phyloP scores from a whole-genome alignment of 1,140 invertebrate genomes.

The Caerostris extrusa region DNA sequence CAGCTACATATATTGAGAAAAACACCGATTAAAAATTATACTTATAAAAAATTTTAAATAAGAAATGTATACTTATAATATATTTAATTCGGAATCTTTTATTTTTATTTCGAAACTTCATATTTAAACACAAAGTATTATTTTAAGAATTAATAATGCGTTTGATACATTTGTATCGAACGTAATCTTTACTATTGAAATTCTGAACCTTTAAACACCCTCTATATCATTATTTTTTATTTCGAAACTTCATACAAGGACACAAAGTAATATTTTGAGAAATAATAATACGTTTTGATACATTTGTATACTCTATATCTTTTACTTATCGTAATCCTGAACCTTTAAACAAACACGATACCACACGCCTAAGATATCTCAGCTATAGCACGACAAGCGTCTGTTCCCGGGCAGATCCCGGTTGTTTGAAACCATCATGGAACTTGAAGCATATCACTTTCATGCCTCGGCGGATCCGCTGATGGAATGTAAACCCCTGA shows the following conservation, averaged over 20 bases:
- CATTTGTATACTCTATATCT: too few relatives aligned
- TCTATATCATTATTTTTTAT: background rate
- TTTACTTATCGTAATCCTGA: background rate
- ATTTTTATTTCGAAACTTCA: background rate
- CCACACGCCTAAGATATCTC: background rate
- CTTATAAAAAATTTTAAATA: background rate
- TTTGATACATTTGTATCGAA: too few relatives aligned
- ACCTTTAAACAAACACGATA: background rate
- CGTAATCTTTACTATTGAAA: too few relatives aligned
- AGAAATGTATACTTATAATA: background rate
- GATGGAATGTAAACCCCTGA: constrained; percentile 47
- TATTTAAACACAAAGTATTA: background rate
- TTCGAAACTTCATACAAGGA: background rate
- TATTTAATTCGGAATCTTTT: background rate
- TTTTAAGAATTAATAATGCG: background rate
- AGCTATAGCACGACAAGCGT: background rate
- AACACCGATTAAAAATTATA: too few relatives aligned
- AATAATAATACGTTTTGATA: background rate
- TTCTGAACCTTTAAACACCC: background rate
- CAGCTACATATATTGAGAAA: too few relatives aligned
- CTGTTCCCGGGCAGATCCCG: background rate
- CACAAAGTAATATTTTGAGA: background rate
- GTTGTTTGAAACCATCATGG: background rate
- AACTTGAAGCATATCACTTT: constrained; percentile 30
- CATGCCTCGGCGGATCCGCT: constrained; percentile 3